Conservation (phyloP, 2,797 vertebrate species). For the Neomorphus geoffroyi region DNA sequence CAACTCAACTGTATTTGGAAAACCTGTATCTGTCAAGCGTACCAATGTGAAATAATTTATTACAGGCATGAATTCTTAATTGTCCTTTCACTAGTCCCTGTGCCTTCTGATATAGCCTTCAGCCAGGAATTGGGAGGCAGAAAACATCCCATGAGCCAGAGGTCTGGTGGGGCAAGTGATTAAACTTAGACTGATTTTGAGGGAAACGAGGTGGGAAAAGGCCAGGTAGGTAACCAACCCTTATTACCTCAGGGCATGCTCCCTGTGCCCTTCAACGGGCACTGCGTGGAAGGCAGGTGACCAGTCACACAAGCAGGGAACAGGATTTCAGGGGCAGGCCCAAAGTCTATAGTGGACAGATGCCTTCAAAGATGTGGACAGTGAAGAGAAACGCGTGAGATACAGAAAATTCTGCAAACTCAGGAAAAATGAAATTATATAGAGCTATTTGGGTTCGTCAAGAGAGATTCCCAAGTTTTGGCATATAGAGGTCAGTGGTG, state of each 20-base stretch:
- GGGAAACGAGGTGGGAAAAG: not conserved
- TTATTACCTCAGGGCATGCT: not conserved
- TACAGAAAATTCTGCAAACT: not conserved
- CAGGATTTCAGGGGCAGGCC: not conserved
- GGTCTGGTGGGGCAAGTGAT: not conserved
- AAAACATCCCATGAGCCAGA: not conserved
- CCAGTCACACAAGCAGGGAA: not conserved
- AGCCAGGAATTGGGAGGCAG: not conserved
- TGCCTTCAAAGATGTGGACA: not conserved
- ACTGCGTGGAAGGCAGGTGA: not conserved
- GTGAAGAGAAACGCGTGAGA: not conserved
- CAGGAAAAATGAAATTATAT: not conserved
- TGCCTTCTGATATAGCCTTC: not conserved
- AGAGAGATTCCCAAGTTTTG: not conserved
- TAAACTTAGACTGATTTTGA: not conserved
- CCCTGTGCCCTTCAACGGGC: rapidly evolving
- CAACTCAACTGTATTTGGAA: not conserved
- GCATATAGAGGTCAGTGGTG: not conserved
- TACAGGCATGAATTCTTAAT: not conserved
- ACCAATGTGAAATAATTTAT: not conserved
- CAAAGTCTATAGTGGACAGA: not conserved
- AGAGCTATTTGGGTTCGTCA: not conserved
- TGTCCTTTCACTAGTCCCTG: not conserved
- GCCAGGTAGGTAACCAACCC: not conserved
- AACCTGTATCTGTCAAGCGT: not conserved